Conservation (phyloP, 35 echinoderm and acorn worm genomes). For the Holothuria glaberrima region DNA sequence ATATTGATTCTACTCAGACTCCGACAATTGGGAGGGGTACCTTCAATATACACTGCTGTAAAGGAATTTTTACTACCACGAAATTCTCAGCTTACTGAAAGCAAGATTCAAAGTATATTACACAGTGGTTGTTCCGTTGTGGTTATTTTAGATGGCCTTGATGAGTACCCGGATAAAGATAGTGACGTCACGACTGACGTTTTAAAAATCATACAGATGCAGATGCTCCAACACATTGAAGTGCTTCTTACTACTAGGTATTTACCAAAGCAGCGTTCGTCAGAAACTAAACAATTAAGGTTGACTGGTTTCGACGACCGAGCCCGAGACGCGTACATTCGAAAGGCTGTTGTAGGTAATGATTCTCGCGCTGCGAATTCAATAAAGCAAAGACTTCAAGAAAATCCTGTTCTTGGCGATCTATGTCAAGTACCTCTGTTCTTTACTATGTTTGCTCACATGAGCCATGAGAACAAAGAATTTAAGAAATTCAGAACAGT, state of each 20-base stretch:
- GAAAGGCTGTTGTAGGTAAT: neutral
- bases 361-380: neutral
- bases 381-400: neutral
- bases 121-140: neutral
- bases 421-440: slow-evolving; percentile 11
- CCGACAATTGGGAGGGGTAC: too few species aligned
- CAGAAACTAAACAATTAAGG: neutral
- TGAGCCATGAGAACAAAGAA: neutral
- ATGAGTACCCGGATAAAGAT: slow-evolving; percentile 4
- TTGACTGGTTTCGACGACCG: slow-evolving; percentile 1
- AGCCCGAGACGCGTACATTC: neutral
- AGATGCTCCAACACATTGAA: neutral
- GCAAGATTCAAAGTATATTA: neutral
- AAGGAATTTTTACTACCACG: too few species aligned
- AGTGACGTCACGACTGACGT: neutral
- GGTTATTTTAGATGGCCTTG: neutral
- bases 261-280: too few species aligned
- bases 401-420: neutral
- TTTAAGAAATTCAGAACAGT: neutral
- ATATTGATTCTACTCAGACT: neutral
- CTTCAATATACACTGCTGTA: too few species aligned
- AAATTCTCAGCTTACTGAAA: too few species aligned
- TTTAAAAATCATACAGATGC: neutral
- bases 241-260: too few species aligned
- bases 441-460: slow-evolving; percentile 4